Percentiles rank a stretch among this genome's conserved stretches.
These are phyloP conservation scores for Criorhina ranunculi DNA, from an alignment of 2,888 invertebrate genomes.

Conservation along the genomic window DNA sequence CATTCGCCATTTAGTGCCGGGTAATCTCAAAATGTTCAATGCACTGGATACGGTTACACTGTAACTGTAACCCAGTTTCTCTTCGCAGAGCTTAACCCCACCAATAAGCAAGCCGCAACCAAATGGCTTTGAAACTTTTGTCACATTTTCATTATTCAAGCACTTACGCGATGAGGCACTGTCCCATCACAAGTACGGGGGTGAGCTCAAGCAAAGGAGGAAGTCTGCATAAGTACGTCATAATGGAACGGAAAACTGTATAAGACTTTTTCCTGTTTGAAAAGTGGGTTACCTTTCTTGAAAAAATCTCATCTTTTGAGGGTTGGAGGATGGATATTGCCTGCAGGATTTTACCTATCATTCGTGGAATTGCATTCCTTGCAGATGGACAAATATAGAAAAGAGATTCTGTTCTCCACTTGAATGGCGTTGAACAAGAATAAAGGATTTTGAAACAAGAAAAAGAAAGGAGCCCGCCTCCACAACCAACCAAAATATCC, in stretches of 20 bases:
- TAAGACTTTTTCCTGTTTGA: slow-evolving; percentile 66
- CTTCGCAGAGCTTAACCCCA: slow-evolving; percentile 52
- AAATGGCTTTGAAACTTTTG: slow-evolving; percentile 69
- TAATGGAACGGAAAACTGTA: slow-evolving; percentile 62
- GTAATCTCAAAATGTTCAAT: slow-evolving; percentile 62
- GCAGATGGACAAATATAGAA: slow-evolving; percentile 47
- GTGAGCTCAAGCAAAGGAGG: slow-evolving; percentile 8
- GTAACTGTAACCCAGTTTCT: slow-evolving; percentile 62
- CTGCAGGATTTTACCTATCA: slow-evolving; percentile 37
- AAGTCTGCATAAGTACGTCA: slow-evolving; percentile 58
- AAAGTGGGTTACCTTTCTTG: slow-evolving; percentile 71
- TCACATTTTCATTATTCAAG: slow-evolving; percentile 74
- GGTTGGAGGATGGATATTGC: not conserved
- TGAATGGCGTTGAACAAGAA: slow-evolving; percentile 39
- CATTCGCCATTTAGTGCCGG: not conserved
- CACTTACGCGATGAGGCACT: slow-evolving; percentile 68
- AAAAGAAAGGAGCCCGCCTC: slow-evolving; percentile 47
- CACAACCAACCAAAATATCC: slow-evolving; percentile 41
- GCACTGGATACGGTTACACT: slow-evolving; percentile 67
- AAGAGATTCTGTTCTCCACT: slow-evolving; percentile 38
- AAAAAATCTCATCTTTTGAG: slow-evolving; percentile 55
- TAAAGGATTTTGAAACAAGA: slow-evolving; percentile 42
- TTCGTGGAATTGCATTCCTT: slow-evolving; percentile 39
- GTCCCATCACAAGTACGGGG: slow-evolving; percentile 35
- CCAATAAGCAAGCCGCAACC: slow-evolving; percentile 42